These are phyloP conservation scores for Schizothorax lantsangensis DNA, from an alignment of 2,797 vertebrate genomes.

Conservation along the genomic window DNA sequence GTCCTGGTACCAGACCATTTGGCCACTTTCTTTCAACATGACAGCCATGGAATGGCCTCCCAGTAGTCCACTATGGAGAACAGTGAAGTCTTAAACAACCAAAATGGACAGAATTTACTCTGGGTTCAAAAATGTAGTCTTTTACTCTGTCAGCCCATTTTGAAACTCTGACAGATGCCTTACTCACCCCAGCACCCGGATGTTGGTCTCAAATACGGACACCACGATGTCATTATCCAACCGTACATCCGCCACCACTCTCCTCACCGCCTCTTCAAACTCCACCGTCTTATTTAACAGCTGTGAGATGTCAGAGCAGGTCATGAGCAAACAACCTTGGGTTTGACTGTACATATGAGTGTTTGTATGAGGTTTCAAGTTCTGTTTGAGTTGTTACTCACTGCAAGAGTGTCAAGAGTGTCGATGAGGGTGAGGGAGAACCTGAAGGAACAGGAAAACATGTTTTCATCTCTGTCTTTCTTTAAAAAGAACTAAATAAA, in stretches of 20 bases:
- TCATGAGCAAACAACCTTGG: constrained; percentile 6
- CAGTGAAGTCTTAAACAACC: constrained; percentile 25
- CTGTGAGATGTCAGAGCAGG: constrained; percentile 71
- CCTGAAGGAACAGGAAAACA: constrained; percentile 73
- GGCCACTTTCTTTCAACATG: constrained; percentile 92
- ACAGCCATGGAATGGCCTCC: constrained; percentile 96
- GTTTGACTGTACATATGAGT: neutral
- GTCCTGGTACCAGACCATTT: constrained; percentile 95
- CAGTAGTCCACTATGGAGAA: constrained; percentile 85
- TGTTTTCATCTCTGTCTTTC: neutral
- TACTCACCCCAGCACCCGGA: constrained; percentile 96
- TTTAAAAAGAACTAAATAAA: neutral
- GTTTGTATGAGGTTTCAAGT: neutral
- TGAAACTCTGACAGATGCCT: neutral
- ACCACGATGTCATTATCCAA: constrained; percentile 98
- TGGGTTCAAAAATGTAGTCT: neutral
- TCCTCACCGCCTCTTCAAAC: constrained; percentile 95
- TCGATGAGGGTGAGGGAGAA: constrained; percentile 98
- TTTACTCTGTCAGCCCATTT: neutral
- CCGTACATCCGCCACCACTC: constrained; percentile 93
- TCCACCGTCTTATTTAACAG: constrained; percentile 96
- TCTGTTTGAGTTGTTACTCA: constrained; percentile 72
- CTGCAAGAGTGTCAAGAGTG: constrained; percentile 97
- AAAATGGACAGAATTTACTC: neutral
- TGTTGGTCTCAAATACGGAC: constrained; percentile 99